These are phyloP conservation scores for Myxocyprinus asiaticus DNA, from an alignment of 2,113 vertebrate genomes.

Conservation along the genomic window DNA sequence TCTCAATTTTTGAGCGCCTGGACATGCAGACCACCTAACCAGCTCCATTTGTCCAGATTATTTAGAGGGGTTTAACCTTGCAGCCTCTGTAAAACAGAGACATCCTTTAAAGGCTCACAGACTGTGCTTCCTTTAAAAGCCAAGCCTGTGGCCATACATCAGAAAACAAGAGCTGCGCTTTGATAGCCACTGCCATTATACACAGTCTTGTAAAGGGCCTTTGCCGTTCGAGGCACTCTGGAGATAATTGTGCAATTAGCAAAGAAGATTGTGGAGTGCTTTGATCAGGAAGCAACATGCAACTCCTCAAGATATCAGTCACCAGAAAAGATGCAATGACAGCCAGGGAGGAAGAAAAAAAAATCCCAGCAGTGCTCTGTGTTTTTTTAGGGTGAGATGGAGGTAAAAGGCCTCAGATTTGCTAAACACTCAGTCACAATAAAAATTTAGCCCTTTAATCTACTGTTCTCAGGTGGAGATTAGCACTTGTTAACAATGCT, in stretches of 20 bases:
- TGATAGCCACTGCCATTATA: constrained; percentile 57
- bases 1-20: neutral
- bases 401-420: constrained; percentile 74
- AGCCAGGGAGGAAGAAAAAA: neutral
- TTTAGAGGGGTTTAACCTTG: constrained; percentile 59
- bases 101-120: constrained; percentile 56
- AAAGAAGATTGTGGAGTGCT: constrained; percentile 71
- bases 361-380: constrained; percentile 78
- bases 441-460: constrained; percentile 89
- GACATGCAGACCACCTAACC: constrained; percentile 50
- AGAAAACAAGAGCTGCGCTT: constrained; percentile 41
- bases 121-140: constrained; percentile 49
- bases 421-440: constrained; percentile 83
- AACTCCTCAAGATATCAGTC: constrained; percentile 69
- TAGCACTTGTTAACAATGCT: no score
- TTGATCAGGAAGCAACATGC: constrained; percentile 75
- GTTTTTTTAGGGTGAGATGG: constrained; percentile 57
- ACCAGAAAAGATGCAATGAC: constrained; percentile 53
- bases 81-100: constrained; percentile 58
- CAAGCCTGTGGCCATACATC: constrained; percentile 47
- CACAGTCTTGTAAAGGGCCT: constrained; percentile 65
- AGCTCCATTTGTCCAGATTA: constrained; percentile 58
- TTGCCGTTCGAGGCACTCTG: constrained; percentile 71
- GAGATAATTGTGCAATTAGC: constrained; percentile 79
- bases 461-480: constrained; percentile 65